These are phyloP conservation scores for Menura novaehollandiae DNA, from an alignment of 2,113 vertebrate species.

Conservation along the genomic window DNA sequence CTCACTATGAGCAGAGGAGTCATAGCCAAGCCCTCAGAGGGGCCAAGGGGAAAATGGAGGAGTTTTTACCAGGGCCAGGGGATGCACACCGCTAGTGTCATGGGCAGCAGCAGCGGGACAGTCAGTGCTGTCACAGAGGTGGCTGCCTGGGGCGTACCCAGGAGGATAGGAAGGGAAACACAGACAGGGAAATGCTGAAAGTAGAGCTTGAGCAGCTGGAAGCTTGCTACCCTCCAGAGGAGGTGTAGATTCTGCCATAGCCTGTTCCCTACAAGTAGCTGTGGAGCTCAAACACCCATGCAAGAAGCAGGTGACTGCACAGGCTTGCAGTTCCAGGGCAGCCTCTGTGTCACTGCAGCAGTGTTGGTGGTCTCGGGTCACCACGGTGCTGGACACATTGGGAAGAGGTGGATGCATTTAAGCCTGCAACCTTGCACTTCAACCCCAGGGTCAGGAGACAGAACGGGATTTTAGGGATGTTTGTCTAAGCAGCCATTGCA, in stretches of 20 bases:
- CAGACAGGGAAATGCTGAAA: not conserved
- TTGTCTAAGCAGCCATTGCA: not conserved
- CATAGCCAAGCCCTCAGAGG: not conserved
- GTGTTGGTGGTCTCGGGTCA: not conserved
- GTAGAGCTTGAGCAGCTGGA: rapidly evolving
- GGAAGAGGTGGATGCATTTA: not conserved
- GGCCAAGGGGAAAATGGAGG: not conserved
- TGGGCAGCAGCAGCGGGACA: not conserved
- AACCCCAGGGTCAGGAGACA: not conserved
- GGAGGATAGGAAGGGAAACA: not conserved
- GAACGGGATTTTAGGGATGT: not conserved
- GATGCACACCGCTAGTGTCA: not conserved
- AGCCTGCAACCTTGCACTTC: not conserved
- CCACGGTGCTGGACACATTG: rapidly evolving
- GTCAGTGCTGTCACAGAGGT: not conserved
- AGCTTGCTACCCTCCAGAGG: not conserved
- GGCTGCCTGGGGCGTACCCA: not conserved
- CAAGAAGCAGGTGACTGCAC: not conserved
- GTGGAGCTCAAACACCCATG: not conserved
- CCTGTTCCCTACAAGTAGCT: not conserved
- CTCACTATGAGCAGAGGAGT: not conserved
- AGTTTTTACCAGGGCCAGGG: not conserved
- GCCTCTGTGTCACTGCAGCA: not conserved
- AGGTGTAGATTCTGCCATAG: not conserved
- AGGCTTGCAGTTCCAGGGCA: not conserved